Percentiles rank a stretch among this genome's conserved stretches.
Evolutionary conservation across 2,797 vertebrate species (phyloP).

Genomic region (Gymnoscopelus microlampas): DNA sequence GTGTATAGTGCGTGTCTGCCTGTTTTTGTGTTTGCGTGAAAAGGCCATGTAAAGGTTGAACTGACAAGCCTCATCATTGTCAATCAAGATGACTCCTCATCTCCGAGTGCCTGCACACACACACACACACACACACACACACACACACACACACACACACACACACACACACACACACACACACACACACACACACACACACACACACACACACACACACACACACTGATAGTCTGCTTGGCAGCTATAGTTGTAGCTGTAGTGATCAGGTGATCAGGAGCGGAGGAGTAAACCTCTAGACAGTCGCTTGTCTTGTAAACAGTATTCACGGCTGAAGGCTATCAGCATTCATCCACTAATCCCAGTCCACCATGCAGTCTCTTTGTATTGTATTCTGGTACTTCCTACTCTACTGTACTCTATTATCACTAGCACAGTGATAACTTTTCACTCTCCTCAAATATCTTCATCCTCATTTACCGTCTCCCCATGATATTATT

Average conservation of each 20-base stretch:
- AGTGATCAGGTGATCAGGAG: constrained; percentile 16
- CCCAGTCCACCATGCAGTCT: constrained; percentile 14
- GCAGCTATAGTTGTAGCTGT: constrained; percentile 24
- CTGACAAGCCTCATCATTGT: constrained; percentile 20
- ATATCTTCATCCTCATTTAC: constrained; percentile 7
- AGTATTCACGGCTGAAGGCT: constrained; percentile 29
- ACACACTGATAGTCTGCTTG: constrained; percentile 33
- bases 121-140: not conserved
- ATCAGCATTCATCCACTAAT: not conserved
- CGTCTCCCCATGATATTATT: no score
- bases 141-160: constrained; percentile 3
- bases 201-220: not conserved
- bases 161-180: constrained; percentile 2
- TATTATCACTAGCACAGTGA: not conserved
- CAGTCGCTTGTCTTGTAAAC: not conserved
- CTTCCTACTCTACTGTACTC: constrained; percentile 14
- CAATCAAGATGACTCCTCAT: constrained; percentile 17
- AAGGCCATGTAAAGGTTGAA: constrained; percentile 25
- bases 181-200: not conserved
- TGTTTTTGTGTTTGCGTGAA: not conserved
- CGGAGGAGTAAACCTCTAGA: constrained; percentile 14
- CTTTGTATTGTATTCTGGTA: constrained; percentile 6
- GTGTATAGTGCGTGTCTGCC: not conserved
- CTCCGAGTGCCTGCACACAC: not conserved
- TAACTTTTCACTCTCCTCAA: not conserved